Percentiles rank a stretch among this genome's conserved stretches.
These are phyloP conservation scores for Hecatera dysodea DNA, from an alignment of 2,888 invertebrate genomes.

Conservation along the genomic window DNA sequence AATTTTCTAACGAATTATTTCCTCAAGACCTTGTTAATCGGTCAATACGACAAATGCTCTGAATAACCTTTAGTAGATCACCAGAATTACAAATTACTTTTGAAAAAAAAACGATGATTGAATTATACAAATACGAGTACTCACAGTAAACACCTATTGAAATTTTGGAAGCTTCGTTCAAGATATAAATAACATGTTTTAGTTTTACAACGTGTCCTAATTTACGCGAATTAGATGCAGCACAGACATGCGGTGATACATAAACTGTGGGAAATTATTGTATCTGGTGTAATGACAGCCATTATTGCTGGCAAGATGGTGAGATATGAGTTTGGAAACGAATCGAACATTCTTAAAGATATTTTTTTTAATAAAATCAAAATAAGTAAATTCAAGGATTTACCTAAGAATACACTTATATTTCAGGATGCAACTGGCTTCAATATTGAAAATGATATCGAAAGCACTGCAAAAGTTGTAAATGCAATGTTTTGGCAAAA, in stretches of 20 bases:
- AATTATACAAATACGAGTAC: slow-evolving; percentile 42
- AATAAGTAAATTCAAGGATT: neutral
- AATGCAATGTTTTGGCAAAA: neutral
- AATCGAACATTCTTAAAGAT: neutral
- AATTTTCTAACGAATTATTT: neutral
- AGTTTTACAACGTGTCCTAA: slow-evolving; percentile 66
- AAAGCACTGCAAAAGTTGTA: neutral
- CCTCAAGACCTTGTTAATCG: neutral
- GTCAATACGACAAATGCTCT: neutral
- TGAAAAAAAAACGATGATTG: slow-evolving; percentile 27
- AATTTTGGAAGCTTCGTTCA: slow-evolving; percentile 53
- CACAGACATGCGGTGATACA: slow-evolving; percentile 53
- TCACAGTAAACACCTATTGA: slow-evolving; percentile 49
- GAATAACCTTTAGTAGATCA: neutral
- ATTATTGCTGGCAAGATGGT: slow-evolving; percentile 10
- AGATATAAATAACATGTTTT: slow-evolving; percentile 67
- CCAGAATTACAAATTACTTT: neutral
- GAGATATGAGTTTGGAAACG: neutral
- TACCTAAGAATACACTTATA: neutral
- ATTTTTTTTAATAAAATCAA: neutral
- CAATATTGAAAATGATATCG: neutral
- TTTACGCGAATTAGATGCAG: slow-evolving; percentile 66
- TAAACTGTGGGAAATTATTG: slow-evolving; percentile 43
- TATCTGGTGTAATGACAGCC: slow-evolving; percentile 30
- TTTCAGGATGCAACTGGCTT: neutral